phyloP scores from a whole-genome alignment of 2,888 invertebrate species.

The Leptogaster cylindrica region DNA sequence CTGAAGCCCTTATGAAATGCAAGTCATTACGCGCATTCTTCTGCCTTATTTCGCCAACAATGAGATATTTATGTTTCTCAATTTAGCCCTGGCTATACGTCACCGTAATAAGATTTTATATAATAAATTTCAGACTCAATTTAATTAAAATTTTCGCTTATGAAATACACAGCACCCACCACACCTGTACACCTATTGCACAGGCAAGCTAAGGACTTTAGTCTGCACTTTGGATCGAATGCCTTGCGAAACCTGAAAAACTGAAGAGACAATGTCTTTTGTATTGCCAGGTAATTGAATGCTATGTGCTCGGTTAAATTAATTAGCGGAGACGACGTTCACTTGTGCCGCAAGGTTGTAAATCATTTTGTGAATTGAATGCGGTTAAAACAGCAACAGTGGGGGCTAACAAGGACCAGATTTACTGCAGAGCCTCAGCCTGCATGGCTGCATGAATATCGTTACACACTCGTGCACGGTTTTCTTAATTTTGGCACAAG shows the following conservation, averaged over 20 bases:
- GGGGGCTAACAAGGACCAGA: constrained; percentile 19
- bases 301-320: constrained; percentile 42
- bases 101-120: constrained; percentile 12
- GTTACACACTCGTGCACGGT: too few species aligned
- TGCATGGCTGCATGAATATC: too few species aligned
- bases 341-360: constrained; percentile 22
- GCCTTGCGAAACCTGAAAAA: constrained; percentile 23
- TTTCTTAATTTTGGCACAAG: too few species aligned
- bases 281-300: constrained; percentile 39
- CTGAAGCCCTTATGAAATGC: too few species aligned
- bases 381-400: constrained; percentile 25
- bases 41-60: not conserved
- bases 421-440: constrained; percentile 34
- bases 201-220: not conserved
- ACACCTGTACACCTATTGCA: constrained; percentile 9
- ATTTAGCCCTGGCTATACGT: not conserved
- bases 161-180: constrained; percentile 9
- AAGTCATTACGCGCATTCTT: too few species aligned
- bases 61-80: constrained; percentile 19
- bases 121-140: constrained; percentile 2
- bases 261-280: constrained; percentile 41
- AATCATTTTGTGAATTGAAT: constrained; percentile 34
- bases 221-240: constrained; percentile 21
- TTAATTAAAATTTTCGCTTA: constrained; percentile 37
- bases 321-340: constrained; percentile 38